These are phyloP conservation scores for Ochropacha duplaris DNA, from an alignment of 2,888 invertebrate genomes.

Conservation along the genomic window DNA sequence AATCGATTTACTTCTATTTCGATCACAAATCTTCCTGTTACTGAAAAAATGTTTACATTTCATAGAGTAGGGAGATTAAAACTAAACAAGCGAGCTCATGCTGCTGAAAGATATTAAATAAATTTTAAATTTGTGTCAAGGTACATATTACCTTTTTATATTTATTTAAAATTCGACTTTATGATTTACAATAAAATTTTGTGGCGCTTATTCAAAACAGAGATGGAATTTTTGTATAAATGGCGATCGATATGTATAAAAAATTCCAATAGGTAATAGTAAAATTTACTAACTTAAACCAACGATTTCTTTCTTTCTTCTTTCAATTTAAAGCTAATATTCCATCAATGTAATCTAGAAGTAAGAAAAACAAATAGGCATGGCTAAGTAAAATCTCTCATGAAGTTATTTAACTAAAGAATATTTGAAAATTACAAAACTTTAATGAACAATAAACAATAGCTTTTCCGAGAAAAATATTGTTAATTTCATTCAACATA, in stretches of 20 bases:
- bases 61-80: neutral
- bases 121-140: slow-evolving; percentile 2
- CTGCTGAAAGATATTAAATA: neutral
- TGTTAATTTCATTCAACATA: neutral
- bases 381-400: neutral
- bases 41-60: slow-evolving; percentile 5
- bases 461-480: neutral
- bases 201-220: neutral
- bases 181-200: slow-evolving; percentile 2
- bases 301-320: too few species aligned
- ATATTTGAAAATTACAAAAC: neutral
- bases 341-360: neutral
- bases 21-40: neutral
- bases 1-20: neutral
- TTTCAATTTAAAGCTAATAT: too few species aligned
- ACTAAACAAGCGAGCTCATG: slow-evolving; percentile 2
- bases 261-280: too few species aligned
- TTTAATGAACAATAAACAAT: neutral
- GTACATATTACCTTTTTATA: neutral
- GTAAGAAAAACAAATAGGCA: neutral
- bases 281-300: too few species aligned
- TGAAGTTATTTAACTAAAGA: neutral
- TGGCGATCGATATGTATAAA: neutral
- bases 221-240: neutral
- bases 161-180: neutral